Evolutionary conservation across 2,888 invertebrate species (phyloP), one percentile per base, ranked within the genome.

Genomic region (Empis stercorea): DNA sequence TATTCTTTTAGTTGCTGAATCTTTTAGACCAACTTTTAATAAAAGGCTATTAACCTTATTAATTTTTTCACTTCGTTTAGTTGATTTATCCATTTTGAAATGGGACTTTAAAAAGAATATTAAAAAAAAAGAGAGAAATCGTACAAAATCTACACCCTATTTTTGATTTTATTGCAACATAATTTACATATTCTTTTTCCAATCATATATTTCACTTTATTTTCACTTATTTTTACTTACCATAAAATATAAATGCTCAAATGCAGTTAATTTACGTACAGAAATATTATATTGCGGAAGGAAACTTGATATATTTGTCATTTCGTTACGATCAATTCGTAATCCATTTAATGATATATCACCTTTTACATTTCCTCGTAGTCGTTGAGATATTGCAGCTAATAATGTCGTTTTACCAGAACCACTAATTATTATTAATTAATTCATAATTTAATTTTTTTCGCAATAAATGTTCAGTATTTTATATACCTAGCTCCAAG

Each of bases 221-320:
- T 32, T 32, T 6, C 32, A 13, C 9, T 5, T 7, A 13, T 32
- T 5, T 34, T 34, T 34, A 34, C 34, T 34, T 64, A 88, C 92
- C 84, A 88, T 87, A 63, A 92, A 89, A 60, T 79, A 78, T 67
- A 92, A 78, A 63, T 91, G 89, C 63, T 92, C 92, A 49, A 74
- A 70, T 13, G 88, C 86, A 0, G 84, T 85, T 51, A 92, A 71
- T 23, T 82, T 79, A 47, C 84, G 83, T 15, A 88, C 76, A 52
- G 84, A 82, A 56, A 89, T 72, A 68, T 91, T 89, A 55, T 85
- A 80, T 63, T 93, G 92, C 7, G 89, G 88, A 40, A 91, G 79
- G 68, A 89, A 92, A 51, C 85, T 85, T 2, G 88, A 87, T 55
- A 88, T 78, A 58, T 78, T 76, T 55, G 83, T 75, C 71, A 87